These are phyloP conservation scores for Anabas testudineus DNA, from an alignment of 2,797 vertebrate genomes.

Conservation along the genomic window DNA sequence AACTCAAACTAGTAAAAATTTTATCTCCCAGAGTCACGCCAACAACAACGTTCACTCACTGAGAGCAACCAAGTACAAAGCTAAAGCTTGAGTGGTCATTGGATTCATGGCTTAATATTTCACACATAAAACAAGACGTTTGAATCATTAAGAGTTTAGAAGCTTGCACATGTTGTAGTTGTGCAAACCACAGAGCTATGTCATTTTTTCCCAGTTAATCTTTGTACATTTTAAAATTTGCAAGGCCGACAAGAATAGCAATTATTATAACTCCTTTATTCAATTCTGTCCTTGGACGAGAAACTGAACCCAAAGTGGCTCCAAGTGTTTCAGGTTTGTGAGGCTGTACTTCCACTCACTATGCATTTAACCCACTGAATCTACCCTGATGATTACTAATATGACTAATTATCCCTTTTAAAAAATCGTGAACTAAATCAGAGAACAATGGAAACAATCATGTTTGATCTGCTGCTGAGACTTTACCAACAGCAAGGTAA, in stretches of 20 bases:
- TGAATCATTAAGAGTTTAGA: not conserved
- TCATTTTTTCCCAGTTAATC: not conserved
- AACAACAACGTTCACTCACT: constrained; percentile 13
- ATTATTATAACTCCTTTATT: too few species aligned
- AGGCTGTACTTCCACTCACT: not conserved
- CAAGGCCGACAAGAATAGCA: too few species aligned
- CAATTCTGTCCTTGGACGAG: not conserved
- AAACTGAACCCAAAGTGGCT: not conserved
- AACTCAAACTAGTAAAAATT: constrained; percentile 23
- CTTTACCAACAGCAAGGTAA: too few species aligned
- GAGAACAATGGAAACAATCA: too few species aligned
- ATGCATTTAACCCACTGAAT: too few species aligned
- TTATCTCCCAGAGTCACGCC: constrained; percentile 13
- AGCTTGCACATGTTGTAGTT: not conserved
- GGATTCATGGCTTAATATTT: not conserved
- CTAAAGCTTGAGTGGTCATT: constrained; percentile 11
- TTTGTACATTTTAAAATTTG: not conserved
- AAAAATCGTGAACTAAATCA: too few species aligned
- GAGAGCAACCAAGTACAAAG: constrained; percentile 9
- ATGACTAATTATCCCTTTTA: too few species aligned
- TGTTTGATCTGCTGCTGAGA: too few species aligned
- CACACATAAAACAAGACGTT: not conserved
- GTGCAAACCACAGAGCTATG: not conserved
- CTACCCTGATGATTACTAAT: too few species aligned
- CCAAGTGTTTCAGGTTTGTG: not conserved